Evolutionary conservation across 1,140 invertebrate species (phyloP).

Genomic region (Brachystomella parvula): DNA sequence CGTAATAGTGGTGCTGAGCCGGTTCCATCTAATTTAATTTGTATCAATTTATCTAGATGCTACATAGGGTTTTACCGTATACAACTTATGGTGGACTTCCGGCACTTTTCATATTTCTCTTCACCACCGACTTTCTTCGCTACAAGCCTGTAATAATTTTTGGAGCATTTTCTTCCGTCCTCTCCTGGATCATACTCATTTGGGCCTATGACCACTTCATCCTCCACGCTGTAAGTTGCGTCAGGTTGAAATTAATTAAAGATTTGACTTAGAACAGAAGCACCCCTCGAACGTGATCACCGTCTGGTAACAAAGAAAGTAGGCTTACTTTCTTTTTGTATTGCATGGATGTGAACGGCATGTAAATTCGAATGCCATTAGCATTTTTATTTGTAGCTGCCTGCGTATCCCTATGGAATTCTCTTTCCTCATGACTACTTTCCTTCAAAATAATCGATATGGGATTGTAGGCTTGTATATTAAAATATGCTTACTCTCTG

Average conservation of each 20-base stretch:
- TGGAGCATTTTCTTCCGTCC: constrained; percentile 58
- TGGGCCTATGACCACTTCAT: constrained; percentile 48
- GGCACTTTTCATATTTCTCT: constrained; percentile 62
- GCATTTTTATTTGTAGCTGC: too few species aligned
- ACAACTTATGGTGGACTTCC: constrained; percentile 68
- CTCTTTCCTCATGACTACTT: too few species aligned
- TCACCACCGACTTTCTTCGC: constrained; percentile 70
- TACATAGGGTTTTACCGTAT: constrained; percentile 70
- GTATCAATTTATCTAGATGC: constrained; percentile 34
- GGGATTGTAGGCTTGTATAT: too few species aligned
- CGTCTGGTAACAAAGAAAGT: too few species aligned
- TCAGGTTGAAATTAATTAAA: background rate
- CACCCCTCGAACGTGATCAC: too few species aligned
- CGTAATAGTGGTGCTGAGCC: background rate
- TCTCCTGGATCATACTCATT: constrained; percentile 64
- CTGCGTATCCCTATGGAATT: too few species aligned
- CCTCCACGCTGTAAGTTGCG: background rate
- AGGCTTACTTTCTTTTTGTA: too few species aligned
- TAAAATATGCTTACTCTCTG: too few species aligned
- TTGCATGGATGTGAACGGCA: too few species aligned
- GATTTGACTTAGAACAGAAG: too few species aligned
- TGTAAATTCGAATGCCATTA: too few species aligned
- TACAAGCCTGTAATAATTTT: constrained; percentile 81
- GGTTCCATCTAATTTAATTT: background rate
- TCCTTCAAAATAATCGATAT: too few species aligned